Percentiles rank a stretch among this genome's conserved stretches.
Evolutionary conservation across 2,797 vertebrate species (phyloP).

Genomic region (Microctenopoma lineatum): DNA sequence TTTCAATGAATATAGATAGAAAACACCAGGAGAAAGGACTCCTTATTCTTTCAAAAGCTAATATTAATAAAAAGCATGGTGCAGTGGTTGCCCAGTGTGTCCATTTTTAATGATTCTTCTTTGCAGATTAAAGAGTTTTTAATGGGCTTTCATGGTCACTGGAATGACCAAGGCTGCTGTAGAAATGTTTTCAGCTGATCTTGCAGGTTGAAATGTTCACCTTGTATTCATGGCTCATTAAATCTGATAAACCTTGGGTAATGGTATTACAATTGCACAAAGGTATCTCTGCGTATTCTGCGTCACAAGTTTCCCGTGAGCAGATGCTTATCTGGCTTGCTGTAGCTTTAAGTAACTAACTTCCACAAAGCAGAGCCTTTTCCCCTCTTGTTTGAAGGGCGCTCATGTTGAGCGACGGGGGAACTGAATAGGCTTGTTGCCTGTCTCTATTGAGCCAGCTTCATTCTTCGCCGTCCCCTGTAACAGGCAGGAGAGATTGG

Average conservation of each 20-base stretch:
- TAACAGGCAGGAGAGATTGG: conserved; percentile 35
- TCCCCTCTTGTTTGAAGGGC: conserved; percentile 73
- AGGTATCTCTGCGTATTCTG: conserved; percentile 63
- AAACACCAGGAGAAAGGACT: conserved; percentile 18
- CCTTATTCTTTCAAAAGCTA: conserved; percentile 23
- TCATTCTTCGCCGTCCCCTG: conserved; percentile 70
- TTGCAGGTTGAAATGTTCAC: conserved; percentile 42
- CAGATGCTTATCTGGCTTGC: conserved; percentile 70
- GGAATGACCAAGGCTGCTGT: conserved; percentile 39
- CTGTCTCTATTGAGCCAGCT: conserved; percentile 68
- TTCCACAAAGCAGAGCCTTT: conserved; percentile 76
- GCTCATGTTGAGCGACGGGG: conserved; percentile 71
- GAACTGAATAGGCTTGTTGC: conserved; percentile 72
- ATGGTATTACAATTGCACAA: conserved; percentile 69
- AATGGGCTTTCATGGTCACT: conserved; percentile 37
- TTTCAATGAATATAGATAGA: conserved; percentile 37
- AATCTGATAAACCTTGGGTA: conserved; percentile 65
- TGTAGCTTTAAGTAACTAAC: conserved; percentile 80
- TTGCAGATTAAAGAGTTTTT: conserved; percentile 40
- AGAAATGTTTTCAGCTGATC: conserved; percentile 48
- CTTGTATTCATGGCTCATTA: conserved; percentile 66
- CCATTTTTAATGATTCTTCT: conserved; percentile 44
- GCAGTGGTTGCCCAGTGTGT: conserved; percentile 28
- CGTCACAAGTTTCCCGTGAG: conserved; percentile 70
- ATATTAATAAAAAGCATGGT: conserved; percentile 27